phyloP scores from a whole-genome alignment of 2,113 vertebrate species.

The Brachyhypopomus occidentalis region DNA sequence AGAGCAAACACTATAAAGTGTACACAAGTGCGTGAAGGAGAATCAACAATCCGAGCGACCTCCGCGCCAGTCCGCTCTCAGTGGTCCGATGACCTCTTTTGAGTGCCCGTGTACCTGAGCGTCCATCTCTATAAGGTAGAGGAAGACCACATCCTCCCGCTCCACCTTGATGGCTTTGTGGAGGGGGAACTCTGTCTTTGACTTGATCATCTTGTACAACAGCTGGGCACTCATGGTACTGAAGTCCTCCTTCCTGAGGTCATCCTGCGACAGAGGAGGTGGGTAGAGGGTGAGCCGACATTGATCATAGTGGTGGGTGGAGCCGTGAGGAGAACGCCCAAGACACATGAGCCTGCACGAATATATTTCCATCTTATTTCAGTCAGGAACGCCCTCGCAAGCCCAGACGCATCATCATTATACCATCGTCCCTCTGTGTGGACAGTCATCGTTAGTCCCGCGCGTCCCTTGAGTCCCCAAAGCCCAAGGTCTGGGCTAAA shows the following conservation, averaged over 20 bases:
- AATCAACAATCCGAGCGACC: too few relatives aligned
- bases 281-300: neutral
- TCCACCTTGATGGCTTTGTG: constrained; percentile 98
- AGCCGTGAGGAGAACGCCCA: too few relatives aligned
- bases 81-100: too few relatives aligned
- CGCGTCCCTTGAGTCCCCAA: neutral
- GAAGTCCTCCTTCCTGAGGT: constrained; percentile 95
- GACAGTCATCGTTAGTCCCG: neutral
- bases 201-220: constrained; percentile 98
- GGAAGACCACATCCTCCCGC: constrained; percentile 95
- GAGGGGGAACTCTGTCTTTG: constrained; percentile 93
- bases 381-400: too few relatives aligned
- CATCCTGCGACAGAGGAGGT: constrained; percentile 77
- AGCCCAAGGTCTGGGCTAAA: neutral
- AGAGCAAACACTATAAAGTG: too few relatives aligned
- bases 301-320: too few relatives aligned
- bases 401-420: too few relatives aligned
- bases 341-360: too few relatives aligned
- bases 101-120: constrained; percentile 79
- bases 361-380: too few relatives aligned
- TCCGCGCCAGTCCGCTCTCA: too few relatives aligned
- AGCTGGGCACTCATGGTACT: constrained; percentile 96
- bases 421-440: neutral
- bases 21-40: too few relatives aligned
- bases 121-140: constrained; percentile 98